Evolutionary conservation across 2,797 vertebrate species (phyloP), one percentile per base, ranked within the genome.

Genomic region (Argyrosomus regius): DNA sequence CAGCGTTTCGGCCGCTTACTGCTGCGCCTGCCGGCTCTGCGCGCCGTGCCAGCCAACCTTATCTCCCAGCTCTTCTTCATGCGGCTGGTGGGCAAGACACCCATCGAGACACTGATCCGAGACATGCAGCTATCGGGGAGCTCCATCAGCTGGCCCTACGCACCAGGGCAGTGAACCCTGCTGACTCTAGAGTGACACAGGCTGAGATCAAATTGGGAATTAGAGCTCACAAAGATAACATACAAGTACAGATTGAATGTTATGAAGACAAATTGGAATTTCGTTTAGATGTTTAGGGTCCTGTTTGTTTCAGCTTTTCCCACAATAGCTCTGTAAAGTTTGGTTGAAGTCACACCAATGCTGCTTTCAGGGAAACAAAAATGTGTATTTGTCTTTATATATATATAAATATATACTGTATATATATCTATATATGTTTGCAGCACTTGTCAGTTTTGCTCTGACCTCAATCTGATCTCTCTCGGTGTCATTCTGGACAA

Each of bases 41-140:
- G 98, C 0, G 97, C 98, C 0, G 98, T 99, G 6, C 98, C 98
- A 0, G 98, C 98, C 2, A 95, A 95, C 54, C 97, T 99, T 94
- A 98, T 99, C 91, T 99, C 98, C 2, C 98, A 99, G 88, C 97
- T 99, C 72, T 99, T 99, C 95, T 99, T 99, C 93, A 98, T 99
- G 97, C 93, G 98, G 24, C 96, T 99, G 83, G 98, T 99, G 83
- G 98, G 98, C 50, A 99, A 99, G 90, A 99, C 97, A 0, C 98
- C 98, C 87, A 99, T 99, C 3, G 98, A 99, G 93, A 99, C 98
- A 3, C 95, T 99, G 20, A 98, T 99, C 91, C 96, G 98, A 68
- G 98, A 99, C 96, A 99, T 99, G 98, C 97, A 99, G 87, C 96
- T 99, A 20, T 99, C 98, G 0, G 98, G 98, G 68, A 98, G 98